Evolutionary conservation across 1,140 invertebrate species (phyloP), one percentile per base, ranked within the genome.

Genomic region (Calycopis cecrops): DNA sequence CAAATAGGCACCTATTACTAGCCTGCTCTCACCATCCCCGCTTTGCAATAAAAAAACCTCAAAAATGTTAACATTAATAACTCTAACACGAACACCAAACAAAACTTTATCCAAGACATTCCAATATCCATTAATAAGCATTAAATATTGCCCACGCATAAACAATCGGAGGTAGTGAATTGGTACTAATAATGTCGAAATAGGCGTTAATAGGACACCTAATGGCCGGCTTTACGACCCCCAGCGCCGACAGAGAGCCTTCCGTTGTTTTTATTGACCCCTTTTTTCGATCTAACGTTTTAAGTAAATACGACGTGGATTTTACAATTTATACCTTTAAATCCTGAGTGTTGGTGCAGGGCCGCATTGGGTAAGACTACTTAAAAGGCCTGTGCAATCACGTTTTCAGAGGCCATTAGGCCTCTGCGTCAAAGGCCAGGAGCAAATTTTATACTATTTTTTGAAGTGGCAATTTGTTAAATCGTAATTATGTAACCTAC

Each of bases 131-230:
- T 61, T 57, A 60, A 65, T 64, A 62, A 60, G 60, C 61, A 70
- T 68, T 64, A 63, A 61, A 55, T 42, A 55, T 50, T 51, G 55
- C 21, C 21, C 21, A 28, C 21, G 21, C 21, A 28, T 28, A 65
- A 44, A 70, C 51, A 75, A 76, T 60, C 59, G 71, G 71, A 73
- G 63, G 65, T 63, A 69, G 67, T 71, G 76, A 71, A 82, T 80
- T 75, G 73, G 59, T 83, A 73, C 78, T 83, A 85, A 85, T 85
- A 79, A 82, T 83, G 79, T 79, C 75, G 74, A 82, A 84, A 84
- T 73, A 85, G 82, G 80, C 77, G 82, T 79, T 85, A 85, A 85
- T 85, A 84, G 68, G 71, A 82, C 73, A 76, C 68, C 69, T 84
- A 84, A 85, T 84, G 70, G 79, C 54, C 61, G 67, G 60, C 76